Evolutionary conservation across 2,797 vertebrate species (phyloP).

Genomic region (Neosilurus hyrtlii): DNA sequence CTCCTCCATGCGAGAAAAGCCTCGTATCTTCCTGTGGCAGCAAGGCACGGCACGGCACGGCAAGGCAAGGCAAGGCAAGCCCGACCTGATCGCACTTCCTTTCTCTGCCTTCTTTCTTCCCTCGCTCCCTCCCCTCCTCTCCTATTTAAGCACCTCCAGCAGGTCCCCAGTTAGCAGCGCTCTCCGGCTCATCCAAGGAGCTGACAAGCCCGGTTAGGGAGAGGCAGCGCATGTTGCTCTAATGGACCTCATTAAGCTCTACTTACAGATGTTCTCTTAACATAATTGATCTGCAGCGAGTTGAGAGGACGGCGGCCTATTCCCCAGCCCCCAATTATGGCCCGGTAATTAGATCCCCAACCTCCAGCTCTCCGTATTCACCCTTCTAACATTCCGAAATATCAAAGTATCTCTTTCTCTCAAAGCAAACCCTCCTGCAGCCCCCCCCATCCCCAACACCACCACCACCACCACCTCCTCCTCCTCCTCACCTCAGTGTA

Average conservation of each 20-base stretch:
- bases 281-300: constrained; percentile 99
- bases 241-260: constrained; percentile 99
- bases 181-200: constrained; percentile 98
- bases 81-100: constrained; percentile 30
- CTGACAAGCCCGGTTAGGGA: constrained; percentile 99
- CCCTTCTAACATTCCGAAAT: constrained; percentile 99
- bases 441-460: constrained; percentile 61
- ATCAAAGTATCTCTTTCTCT: constrained; percentile 99
- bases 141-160: constrained; percentile 95
- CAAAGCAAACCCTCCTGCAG: constrained; percentile 80
- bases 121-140: constrained; percentile 49
- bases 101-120: constrained; percentile 28
- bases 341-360: constrained; percentile 99
- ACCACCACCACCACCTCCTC: constrained; percentile 56
- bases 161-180: constrained; percentile 98
- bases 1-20: constrained; percentile 21
- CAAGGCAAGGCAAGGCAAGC: constrained; percentile 23
- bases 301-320: constrained; percentile 99
- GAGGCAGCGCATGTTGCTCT: constrained; percentile 98
- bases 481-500: constrained; percentile 55
- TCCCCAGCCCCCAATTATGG: constrained; percentile 99
- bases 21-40: constrained; percentile 25
- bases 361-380: constrained; percentile 99
- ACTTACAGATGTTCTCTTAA: constrained; percentile 99
- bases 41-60: neutral